These are phyloP conservation scores for Parauchenoglanis ngamensis DNA, from an alignment of 2,797 vertebrate species.

Conservation along the genomic window DNA sequence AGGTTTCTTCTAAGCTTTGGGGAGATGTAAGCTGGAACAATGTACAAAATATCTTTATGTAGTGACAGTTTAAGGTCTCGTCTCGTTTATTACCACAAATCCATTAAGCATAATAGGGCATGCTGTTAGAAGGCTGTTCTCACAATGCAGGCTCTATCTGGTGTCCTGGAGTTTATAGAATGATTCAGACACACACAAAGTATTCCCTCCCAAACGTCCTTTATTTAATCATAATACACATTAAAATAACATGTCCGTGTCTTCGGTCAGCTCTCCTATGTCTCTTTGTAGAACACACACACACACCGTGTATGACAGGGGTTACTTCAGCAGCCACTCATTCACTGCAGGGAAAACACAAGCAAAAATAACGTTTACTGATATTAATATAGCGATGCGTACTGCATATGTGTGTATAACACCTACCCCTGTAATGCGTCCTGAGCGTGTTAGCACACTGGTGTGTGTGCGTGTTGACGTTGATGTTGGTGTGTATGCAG, in stretches of 20 bases:
- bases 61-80: background rate
- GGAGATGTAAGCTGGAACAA: background rate
- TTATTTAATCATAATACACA: conserved; percentile 11
- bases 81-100: background rate
- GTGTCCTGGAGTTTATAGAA: background rate
- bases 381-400: background rate
- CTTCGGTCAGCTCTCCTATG: background rate
- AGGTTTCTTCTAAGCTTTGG: background rate
- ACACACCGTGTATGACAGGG: conserved; percentile 1
- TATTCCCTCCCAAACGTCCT: background rate
- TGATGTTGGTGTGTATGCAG: conserved; percentile 98
- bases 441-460: conserved; percentile 96
- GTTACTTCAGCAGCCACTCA: conserved; percentile 59
- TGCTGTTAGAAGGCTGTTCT: background rate
- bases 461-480: conserved; percentile 93
- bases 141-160: background rate
- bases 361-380: background rate
- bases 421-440: conserved; percentile 92
- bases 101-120: background rate
- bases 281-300: conserved; percentile 19
- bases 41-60: background rate
- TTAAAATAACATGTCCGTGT: background rate
- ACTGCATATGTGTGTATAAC: background rate
- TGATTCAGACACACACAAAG: background rate
- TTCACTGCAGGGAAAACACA: conserved; percentile 50